Evolutionary conservation across 2,113 vertebrate genomes (phyloP).

Genomic region (Ptyas mucosa): DNA sequence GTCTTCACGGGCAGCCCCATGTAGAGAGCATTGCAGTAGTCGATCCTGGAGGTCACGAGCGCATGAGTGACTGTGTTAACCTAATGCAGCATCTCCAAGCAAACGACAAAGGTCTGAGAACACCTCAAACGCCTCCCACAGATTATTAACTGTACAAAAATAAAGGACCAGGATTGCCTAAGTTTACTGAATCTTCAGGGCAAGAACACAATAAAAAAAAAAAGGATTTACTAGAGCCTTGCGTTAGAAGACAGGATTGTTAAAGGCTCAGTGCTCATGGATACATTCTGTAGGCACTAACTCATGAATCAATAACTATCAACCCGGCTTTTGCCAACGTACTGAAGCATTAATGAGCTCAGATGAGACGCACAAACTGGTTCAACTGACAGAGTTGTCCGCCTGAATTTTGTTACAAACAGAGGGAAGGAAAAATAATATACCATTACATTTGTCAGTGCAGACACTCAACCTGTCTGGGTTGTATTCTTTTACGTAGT

Average conservation of each 20-base stretch:
- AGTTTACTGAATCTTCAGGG: background rate
- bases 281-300: conserved; percentile 38
- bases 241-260: background rate
- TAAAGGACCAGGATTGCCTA: background rate
- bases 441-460: conserved; percentile 27
- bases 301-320: conserved; percentile 54
- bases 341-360: conserved; percentile 52
- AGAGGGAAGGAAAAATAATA: background rate
- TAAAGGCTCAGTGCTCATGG: conserved; percentile 37
- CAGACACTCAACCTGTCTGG: conserved; percentile 38
- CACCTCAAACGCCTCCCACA: background rate
- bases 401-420: conserved; percentile 11
- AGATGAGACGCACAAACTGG: conserved; percentile 47
- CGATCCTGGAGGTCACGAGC: too few relatives aligned
- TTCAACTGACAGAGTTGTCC: conserved; percentile 41
- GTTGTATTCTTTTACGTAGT: conserved; percentile 33
- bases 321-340: conserved; percentile 49
- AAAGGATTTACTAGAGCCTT: background rate
- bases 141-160: background rate
- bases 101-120: background rate
- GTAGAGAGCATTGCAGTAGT: too few relatives aligned
- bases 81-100: background rate
- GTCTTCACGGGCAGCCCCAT: too few relatives aligned
- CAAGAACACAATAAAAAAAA: background rate
- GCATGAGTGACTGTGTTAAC: too few relatives aligned